phyloP scores from a whole-genome alignment of 1,140 invertebrate genomes.

The Drosophila parabipectinata region DNA sequence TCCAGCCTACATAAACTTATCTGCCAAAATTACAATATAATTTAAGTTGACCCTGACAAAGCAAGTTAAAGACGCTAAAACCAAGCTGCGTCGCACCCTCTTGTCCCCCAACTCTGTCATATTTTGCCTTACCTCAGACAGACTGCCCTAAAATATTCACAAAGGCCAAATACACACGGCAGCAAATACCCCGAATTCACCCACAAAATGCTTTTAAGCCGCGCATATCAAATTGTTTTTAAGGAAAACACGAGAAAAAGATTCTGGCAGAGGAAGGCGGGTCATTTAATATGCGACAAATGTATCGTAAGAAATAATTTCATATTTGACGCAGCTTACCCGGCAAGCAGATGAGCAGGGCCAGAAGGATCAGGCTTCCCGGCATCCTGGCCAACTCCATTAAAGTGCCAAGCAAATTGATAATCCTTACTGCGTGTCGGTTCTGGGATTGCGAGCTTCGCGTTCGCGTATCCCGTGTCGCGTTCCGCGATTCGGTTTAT shows the following conservation, averaged over 20 bases:
- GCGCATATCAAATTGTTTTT: slow-evolving; percentile 63
- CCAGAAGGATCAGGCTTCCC: slow-evolving; percentile 49
- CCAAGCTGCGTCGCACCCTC: slow-evolving; percentile 6
- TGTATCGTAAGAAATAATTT: slow-evolving; percentile 45
- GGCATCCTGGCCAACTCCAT: slow-evolving; percentile 64
- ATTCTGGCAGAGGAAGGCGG: slow-evolving; percentile 5
- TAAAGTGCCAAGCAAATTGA: slow-evolving; percentile 71
- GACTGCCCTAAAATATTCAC: slow-evolving; percentile 50
- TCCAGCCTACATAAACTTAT: neutral
- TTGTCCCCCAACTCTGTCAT: neutral
- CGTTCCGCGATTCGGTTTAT: slow-evolving; percentile 33
- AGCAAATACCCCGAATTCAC: slow-evolving; percentile 30
- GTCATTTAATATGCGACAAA: slow-evolving; percentile 64
- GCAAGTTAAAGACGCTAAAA: slow-evolving; percentile 13
- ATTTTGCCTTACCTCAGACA: slow-evolving; percentile 17
- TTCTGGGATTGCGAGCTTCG: slow-evolving; percentile 21
- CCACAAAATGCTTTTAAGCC: slow-evolving; percentile 59
- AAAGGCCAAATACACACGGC: slow-evolving; percentile 45
- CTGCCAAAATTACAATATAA: slow-evolving; percentile 27
- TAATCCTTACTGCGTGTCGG: slow-evolving; percentile 62
- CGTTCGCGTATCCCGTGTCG: slow-evolving; percentile 12
- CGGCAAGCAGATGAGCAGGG: slow-evolving; percentile 48
- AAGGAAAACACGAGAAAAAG: slow-evolving; percentile 8
- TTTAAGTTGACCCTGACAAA: slow-evolving; percentile 50
- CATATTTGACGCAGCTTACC: slow-evolving; percentile 67